Percentiles rank a stretch among this genome's conserved stretches.
phyloP scores from a whole-genome alignment of 1,140 invertebrate genomes.

The Pachypeltis micranthus region DNA sequence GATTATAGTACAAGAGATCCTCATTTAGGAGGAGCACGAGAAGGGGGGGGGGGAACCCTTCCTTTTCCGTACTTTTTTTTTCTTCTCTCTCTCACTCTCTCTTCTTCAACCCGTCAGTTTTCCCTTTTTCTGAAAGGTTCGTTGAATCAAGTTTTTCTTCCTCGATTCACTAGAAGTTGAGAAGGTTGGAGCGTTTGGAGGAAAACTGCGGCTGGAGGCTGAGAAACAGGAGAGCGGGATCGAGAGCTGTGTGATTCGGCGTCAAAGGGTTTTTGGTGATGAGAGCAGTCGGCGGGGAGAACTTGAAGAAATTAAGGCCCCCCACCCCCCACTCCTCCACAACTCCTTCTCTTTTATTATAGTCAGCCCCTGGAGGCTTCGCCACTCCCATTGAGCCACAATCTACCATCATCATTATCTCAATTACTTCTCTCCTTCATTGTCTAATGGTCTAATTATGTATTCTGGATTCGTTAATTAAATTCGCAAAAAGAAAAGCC shows the following conservation, averaged over 20 bases:
- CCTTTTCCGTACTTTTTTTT: too few relatives aligned
- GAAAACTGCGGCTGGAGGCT: too few relatives aligned
- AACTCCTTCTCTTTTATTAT: background rate
- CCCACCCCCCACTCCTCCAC: too few relatives aligned
- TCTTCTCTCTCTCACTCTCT: too few relatives aligned
- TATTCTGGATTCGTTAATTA: slow-evolving; percentile 8
- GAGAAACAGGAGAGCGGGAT: too few relatives aligned
- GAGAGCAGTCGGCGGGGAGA: background rate
- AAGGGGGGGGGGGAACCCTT: background rate
- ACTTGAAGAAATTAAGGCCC: slow-evolving; percentile 3
- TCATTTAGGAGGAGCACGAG: background rate
- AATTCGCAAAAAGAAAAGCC: background rate
- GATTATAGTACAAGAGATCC: slow-evolving; percentile 12
- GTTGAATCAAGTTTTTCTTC: slow-evolving; percentile 11
- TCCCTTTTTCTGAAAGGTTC: slow-evolving; percentile 5
- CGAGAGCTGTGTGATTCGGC: too few relatives aligned
- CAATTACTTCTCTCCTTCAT: slow-evolving; percentile 8
- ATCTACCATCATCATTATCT: slow-evolving; percentile 6
- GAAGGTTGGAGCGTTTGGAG: too few relatives aligned
- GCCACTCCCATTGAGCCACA: background rate
- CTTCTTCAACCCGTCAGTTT: background rate
- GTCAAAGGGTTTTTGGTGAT: background rate
- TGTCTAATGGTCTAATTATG: slow-evolving; percentile 8
- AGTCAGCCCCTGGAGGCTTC: background rate
- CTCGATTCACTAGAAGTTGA: too few relatives aligned